phyloP scores from a whole-genome alignment of 2,888 invertebrate species.

The Agrochola lychnidis region DNA sequence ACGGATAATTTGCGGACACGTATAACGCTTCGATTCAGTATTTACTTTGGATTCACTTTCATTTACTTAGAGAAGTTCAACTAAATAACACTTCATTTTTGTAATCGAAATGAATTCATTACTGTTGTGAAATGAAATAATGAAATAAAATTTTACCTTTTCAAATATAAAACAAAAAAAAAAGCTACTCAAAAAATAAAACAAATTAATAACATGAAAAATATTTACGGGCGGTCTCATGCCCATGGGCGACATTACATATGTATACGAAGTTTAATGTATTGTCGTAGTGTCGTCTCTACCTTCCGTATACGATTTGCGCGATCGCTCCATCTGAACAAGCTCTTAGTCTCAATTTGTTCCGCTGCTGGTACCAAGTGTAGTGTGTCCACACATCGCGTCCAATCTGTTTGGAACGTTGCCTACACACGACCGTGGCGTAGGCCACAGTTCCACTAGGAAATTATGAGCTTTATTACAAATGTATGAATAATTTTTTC shows the following conservation, averaged over 20 bases:
- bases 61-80: too few species aligned
- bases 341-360: slow-evolving; percentile 38
- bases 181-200: too few species aligned
- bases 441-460: slow-evolving; percentile 8
- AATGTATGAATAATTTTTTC: background rate
- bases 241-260: background rate
- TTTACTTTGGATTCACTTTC: too few species aligned
- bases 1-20: too few species aligned
- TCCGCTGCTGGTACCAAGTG: slow-evolving; percentile 22
- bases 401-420: slow-evolving; percentile 47
- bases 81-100: too few species aligned
- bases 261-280: background rate
- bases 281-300: background rate
- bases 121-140: too few species aligned
- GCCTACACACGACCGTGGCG: slow-evolving; percentile 30
- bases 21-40: too few species aligned
- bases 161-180: too few species aligned
- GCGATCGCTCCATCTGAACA: slow-evolving; percentile 11
- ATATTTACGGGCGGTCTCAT: too few species aligned
- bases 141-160: too few species aligned
- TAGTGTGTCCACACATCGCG: slow-evolving; percentile 29
- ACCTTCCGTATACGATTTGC: background rate
- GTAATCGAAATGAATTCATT: too few species aligned
- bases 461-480: slow-evolving; percentile 36
- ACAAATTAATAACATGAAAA: too few species aligned